Evolutionary conservation across 2,888 invertebrate genomes (phyloP), one percentile per base, ranked within the genome.

Genomic region (Anarsia innoxiella): DNA sequence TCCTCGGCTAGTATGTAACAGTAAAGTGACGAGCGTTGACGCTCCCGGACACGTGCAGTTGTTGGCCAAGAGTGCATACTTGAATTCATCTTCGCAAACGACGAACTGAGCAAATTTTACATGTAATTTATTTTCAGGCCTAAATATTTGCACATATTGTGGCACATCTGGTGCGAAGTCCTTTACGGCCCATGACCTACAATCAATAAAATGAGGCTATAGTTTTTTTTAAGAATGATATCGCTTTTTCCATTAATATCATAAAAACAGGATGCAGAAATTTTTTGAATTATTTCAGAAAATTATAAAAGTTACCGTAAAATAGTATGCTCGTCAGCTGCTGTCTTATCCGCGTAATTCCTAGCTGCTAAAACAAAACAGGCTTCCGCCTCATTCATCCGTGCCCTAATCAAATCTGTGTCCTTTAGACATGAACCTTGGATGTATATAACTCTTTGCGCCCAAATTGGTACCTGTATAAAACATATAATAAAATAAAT

Each of bases 51-150:
- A 97, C 45, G 98, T 94, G 83, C 98, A 99, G 80, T 99, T 99
- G 86, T 99, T 99, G 44, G 99, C 98, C 51, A 99, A 85, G 41
- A 99, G 88, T 12, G 98, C 98, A 73, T 99, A 99, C 78, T 99
- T 99, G 84, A 99, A 97, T 80, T 99, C 99, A 71, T 99, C 98
- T 77, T 99, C 99, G 78, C 99, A 99, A 23, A 99, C 98, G 10
- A 98, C 96, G 74, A 95, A 97, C 71, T 99, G 98, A 26, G 99
- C 99, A 79, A 99, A 99, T 80, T 98, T 97, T 31, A 99, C 98
- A 82, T 99, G 99, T 54, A 99, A 89, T 70, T 99, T 99, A 77
- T 98, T 98, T 83, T 99, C 98, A 36, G 98, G 97, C 62, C 97
- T 89, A 87, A 98, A 99, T 61, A 99, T 97, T 85, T 98, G 98